Conservation (phyloP, 2,888 invertebrate species). For the Galerucella calmariensis region DNA sequence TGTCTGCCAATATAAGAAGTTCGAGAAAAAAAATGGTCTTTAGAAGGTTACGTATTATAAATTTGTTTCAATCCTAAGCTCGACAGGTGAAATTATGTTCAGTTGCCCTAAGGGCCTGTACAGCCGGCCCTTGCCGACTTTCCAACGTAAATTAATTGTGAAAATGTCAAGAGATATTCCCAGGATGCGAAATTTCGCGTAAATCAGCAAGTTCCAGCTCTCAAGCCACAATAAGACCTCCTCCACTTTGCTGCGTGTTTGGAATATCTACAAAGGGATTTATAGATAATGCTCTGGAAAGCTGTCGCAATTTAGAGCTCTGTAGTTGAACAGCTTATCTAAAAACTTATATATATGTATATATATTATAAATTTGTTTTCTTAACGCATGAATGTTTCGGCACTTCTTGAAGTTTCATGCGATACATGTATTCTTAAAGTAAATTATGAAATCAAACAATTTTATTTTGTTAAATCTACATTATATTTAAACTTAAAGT, state of each 20-base stretch:
- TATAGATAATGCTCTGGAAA: conserved; percentile 41
- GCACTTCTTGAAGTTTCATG: neutral
- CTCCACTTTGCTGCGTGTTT: conserved; percentile 36
- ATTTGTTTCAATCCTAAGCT: conserved; percentile 29
- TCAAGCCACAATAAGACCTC: conserved; percentile 43
- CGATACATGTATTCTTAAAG: too few species aligned
- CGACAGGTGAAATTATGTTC: conserved; percentile 50
- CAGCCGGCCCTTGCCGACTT: conserved; percentile 41
- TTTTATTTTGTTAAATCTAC: too few species aligned
- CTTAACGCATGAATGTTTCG: neutral
- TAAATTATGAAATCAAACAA: too few species aligned
- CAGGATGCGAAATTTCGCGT: conserved; percentile 45
- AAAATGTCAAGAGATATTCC: conserved; percentile 53
- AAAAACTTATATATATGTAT: neutral
- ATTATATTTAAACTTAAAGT: too few species aligned
- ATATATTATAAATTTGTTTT: neutral
- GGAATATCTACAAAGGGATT: conserved; percentile 48
- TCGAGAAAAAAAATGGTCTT: conserved; percentile 4
- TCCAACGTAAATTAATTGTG: conserved; percentile 54
- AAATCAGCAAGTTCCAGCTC: conserved; percentile 47
- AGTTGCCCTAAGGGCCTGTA: conserved; percentile 49
- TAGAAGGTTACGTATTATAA: conserved; percentile 21
- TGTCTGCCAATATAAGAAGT: neutral
- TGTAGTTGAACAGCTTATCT: conserved; percentile 16
- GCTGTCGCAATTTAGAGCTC: conserved; percentile 43